Percentiles rank a stretch among this genome's conserved stretches.
These are phyloP conservation scores for Macroglossus sobrinus DNA, from an alignment of 2,113 vertebrate species.

Conservation along the genomic window DNA sequence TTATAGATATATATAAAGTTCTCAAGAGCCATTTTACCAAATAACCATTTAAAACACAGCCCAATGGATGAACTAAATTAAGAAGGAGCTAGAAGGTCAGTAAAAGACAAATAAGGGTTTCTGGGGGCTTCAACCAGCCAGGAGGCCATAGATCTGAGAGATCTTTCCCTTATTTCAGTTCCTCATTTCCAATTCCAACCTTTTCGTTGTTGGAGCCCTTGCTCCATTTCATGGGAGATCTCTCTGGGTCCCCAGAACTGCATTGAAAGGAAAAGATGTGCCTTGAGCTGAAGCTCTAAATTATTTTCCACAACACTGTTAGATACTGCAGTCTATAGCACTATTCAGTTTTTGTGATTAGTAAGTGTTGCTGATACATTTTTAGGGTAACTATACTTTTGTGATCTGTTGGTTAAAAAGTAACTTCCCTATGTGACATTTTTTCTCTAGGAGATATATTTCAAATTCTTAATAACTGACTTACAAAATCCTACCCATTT, in stretches of 20 bases:
- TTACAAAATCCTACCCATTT: conserved; percentile 56
- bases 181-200: background rate
- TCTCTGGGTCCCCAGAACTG: background rate
- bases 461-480: conserved; percentile 61
- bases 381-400: conserved; percentile 4
- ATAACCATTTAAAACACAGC: conserved; percentile 21
- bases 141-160: background rate
- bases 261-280: background rate
- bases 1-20: background rate
- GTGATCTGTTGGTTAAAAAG: conserved; percentile 19
- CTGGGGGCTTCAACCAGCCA: background rate
- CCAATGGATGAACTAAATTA: background rate
- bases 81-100: background rate
- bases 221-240: background rate
- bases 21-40: background rate
- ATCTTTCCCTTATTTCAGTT: background rate
- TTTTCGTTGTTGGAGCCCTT: background rate
- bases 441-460: conserved; percentile 28
- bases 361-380: conserved; percentile 4
- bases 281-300: background rate
- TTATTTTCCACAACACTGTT: background rate
- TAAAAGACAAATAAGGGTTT: background rate
- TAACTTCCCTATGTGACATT: conserved; percentile 13
- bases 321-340: background rate
- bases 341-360: background rate